Conservation (phyloP, 2,113 vertebrate species). For the Clarias batrachus region DNA sequence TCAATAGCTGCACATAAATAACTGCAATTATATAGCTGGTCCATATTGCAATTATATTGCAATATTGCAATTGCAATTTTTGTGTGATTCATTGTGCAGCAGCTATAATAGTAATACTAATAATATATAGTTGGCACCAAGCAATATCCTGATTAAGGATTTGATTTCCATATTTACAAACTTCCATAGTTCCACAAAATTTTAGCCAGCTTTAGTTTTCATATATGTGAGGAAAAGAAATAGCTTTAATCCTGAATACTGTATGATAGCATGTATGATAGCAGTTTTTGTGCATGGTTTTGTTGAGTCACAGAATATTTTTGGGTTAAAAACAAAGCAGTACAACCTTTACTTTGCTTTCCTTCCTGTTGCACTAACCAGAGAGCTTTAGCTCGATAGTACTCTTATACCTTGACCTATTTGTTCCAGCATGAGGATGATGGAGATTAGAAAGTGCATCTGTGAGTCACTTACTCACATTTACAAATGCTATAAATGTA, state of each 20-base stretch:
- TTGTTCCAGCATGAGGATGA: background rate
- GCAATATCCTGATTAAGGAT: background rate
- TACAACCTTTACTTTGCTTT: background rate
- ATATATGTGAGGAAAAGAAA: background rate
- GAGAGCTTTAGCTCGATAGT: background rate
- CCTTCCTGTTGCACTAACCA: background rate
- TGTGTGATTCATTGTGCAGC: no score
- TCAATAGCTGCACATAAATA: no score
- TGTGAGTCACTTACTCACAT: background rate
- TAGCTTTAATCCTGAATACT: background rate
- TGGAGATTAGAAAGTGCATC: background rate
- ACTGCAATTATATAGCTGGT: no score
- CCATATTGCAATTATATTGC: no score
- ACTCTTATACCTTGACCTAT: background rate
- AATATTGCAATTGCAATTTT: no score
- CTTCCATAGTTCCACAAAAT: background rate
- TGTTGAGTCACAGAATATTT: background rate
- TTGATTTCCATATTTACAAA: background rate
- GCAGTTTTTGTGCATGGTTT: background rate
- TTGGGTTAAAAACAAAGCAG: background rate
- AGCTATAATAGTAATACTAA: background rate
- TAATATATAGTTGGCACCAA: background rate
- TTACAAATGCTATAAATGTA: background rate
- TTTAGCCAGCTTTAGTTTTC: background rate
- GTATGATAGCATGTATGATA: background rate